Evolutionary conservation across 2,888 invertebrate species (phyloP), one percentile per base, ranked within the genome.

Genomic region (Allacma fusca): DNA sequence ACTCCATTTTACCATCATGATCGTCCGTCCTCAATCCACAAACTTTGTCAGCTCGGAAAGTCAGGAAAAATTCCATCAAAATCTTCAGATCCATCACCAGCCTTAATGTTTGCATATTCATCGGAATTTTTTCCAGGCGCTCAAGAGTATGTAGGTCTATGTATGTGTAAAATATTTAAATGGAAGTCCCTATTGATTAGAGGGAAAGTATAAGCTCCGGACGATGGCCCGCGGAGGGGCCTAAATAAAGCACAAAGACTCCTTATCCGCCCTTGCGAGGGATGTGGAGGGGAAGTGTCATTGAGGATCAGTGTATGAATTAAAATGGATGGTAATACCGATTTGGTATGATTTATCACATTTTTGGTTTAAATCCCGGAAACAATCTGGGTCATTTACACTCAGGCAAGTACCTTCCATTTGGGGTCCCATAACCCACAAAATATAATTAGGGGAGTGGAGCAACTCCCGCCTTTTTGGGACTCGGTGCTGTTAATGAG

Each of bases 281-380:
- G 50, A 50, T 19, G 16, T 9, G 50, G 7, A 50, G 16, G 50
- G n/a, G 19, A n/a, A 50, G 50, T 50, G 50, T 19, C 50, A 50
- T 13, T 50, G n/a, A 50, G 19, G 50, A 50, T 50, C 19, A n/a
- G n/a, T 2, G 19, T 13, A n/a, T 5, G 50, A 50, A 50, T 13
- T 50, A 50, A 50, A 50, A 50, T 34, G 34, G 34, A 34, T 34
- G 50, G 50, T 50, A 19, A 50, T 50, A 19, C 50, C 50, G 50
- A 50, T 50, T 9, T 34, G 5, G 9, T 9, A 50, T 50, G 50
- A 50, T 50, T 50, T 50, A 50, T 50, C 50, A 50, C 50, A 19
- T 50, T 50, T 50, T 50, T 16, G 9, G 7, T 50, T 50, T 19
- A 50, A 50, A 50, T 50, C 19, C 50, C 50, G 50, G 50, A 50